Conservation (phyloP, 2,797 vertebrate species). For the Acipenser transmontanus region DNA sequence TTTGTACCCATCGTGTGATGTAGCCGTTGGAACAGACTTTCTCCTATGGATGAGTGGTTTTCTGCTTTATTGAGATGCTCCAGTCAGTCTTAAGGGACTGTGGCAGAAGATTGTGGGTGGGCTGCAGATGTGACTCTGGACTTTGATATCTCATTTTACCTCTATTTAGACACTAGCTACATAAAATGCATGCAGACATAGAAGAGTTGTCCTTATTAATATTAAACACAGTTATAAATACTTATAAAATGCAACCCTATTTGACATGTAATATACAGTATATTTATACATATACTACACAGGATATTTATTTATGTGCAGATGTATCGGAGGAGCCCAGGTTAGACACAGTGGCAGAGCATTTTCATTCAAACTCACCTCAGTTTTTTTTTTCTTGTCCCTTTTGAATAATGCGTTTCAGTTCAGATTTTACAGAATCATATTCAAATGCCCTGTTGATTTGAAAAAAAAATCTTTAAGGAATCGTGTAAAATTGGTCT, state of each 20-base stretch:
- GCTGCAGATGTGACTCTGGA: not conserved
- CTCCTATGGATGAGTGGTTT: conserved; percentile 2
- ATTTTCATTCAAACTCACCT: conserved; percentile 20
- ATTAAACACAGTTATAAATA: too few species aligned
- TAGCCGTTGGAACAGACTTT: conserved; percentile 4
- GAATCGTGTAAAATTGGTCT: too few species aligned
- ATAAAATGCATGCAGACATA: not conserved
- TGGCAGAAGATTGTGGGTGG: conserved; percentile 7
- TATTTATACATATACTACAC: too few species aligned
- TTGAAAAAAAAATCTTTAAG: too few species aligned
- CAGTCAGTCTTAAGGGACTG: not conserved
- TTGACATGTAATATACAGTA: too few species aligned
- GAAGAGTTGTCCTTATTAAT: too few species aligned
- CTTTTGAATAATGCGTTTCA: too few species aligned
- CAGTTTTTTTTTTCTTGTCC: too few species aligned
- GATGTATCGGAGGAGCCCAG: conserved; percentile 22
- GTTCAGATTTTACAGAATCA: too few species aligned
- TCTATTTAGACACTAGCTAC: not conserved
- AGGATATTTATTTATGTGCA: conserved; percentile 30
- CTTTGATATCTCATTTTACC: not conserved
- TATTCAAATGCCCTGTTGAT: too few species aligned
- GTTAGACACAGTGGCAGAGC: conserved; percentile 22
- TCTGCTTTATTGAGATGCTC: not conserved
- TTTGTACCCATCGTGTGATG: not conserved
- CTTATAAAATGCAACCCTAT: too few species aligned